phyloP scores from a whole-genome alignment of 1,140 invertebrate species.

The Pteromalus puparum region DNA sequence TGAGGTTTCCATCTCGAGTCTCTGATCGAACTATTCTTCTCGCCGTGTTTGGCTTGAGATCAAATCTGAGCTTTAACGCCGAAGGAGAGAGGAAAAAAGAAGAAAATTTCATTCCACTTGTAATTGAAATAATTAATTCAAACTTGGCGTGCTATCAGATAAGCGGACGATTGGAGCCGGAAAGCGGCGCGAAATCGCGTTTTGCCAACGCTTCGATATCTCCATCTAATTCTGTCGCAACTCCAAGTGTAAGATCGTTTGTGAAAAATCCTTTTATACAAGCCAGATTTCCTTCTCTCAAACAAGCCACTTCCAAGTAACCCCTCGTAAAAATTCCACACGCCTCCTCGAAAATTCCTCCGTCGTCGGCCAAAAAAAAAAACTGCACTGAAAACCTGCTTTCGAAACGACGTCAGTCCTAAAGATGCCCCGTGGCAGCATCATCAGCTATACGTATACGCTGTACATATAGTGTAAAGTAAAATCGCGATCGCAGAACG shows the following conservation, averaged over 20 bases:
- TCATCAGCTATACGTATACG: background rate
- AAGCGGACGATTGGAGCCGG: background rate
- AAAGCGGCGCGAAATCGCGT: conserved; percentile 7
- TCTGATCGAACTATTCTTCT: conserved; percentile 13
- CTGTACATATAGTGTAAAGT: background rate
- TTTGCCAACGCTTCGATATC: conserved; percentile 18
- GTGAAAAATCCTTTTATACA: too few relatives aligned
- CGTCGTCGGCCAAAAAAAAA: background rate
- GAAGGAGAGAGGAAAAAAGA: background rate
- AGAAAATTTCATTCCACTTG: conserved; percentile 13
- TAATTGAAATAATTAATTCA: conserved; percentile 51
- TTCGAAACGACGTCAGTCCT: background rate
- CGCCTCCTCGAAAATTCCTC: conserved; percentile 2
- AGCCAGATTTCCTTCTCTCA: too few relatives aligned
- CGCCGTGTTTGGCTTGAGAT: background rate
- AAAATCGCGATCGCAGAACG: conserved; percentile 28
- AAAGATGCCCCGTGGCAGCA: background rate
- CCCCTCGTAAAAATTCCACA: background rate
- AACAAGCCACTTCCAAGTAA: background rate
- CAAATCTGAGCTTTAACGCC: background rate
- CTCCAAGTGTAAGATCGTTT: background rate
- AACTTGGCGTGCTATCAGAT: conserved; percentile 31
- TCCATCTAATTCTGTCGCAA: conserved; percentile 14
- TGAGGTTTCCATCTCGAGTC: background rate
- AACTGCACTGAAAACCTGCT: background rate